These are phyloP conservation scores for Diogma glabrata DNA, from an alignment of 2,888 invertebrate genomes.

Conservation along the genomic window DNA sequence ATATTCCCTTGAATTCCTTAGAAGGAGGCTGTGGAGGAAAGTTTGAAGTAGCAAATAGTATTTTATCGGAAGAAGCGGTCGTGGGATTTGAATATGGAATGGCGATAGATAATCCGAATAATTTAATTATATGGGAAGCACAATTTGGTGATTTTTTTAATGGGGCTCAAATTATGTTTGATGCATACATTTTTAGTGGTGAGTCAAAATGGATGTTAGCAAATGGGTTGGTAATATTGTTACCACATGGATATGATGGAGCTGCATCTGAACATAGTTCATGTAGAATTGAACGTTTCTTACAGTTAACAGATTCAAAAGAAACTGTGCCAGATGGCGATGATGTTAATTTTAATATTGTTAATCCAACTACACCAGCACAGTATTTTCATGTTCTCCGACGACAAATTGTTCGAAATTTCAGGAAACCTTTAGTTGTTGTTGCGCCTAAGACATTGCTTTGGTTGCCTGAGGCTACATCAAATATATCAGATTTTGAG, in stretches of 20 bases:
- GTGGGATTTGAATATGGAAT: conserved; percentile 91
- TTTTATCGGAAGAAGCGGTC: conserved; percentile 92
- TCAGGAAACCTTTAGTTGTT: conserved; percentile 80
- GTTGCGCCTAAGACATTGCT: conserved; percentile 76
- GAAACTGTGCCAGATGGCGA: conserved; percentile 75
- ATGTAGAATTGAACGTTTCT: conserved; percentile 81
- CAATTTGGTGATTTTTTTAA: conserved; percentile 99
- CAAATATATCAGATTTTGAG: conserved; percentile 63
- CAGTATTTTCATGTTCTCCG: conserved; percentile 94
- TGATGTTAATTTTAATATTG: conserved; percentile 77
- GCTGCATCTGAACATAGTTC: conserved; percentile 97
- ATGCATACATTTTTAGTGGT: conserved; percentile 80
- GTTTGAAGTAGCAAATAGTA: conserved; percentile 71
- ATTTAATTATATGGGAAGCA: conserved; percentile 90
- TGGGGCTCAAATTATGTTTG: conserved; percentile 93
- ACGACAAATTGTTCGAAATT: conserved; percentile 84
- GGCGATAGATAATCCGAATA: conserved; percentile 76
- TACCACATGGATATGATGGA: conserved; percentile 96
- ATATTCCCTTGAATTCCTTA: conserved; percentile 80
- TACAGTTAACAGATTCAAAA: conserved; percentile 78
- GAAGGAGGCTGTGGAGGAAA: conserved; percentile 50
- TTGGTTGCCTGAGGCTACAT: conserved; percentile 68
- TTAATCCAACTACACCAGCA: conserved; percentile 83
- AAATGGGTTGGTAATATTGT: conserved; percentile 78
- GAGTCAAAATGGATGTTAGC: conserved; percentile 94